A percentile compares a stretch with the other conserved stretches of the same genome.
These are phyloP conservation scores for Cerceris ruficornis DNA, from an alignment of 2,888 invertebrate species.

Conservation along the genomic window DNA sequence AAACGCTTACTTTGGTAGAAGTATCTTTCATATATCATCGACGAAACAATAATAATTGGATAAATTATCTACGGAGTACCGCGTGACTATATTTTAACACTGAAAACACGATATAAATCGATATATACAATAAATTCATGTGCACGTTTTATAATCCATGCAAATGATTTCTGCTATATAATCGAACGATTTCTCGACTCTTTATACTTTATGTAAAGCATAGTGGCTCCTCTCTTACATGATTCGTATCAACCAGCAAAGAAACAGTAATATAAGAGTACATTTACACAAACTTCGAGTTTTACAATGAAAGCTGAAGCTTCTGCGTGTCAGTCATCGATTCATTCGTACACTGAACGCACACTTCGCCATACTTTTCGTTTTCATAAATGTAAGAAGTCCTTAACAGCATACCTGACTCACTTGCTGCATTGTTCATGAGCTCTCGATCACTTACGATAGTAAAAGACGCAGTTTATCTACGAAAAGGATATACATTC, in stretches of 20 bases:
- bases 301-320: too few species aligned
- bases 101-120: slow-evolving; percentile 26
- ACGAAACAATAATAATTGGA: slow-evolving; percentile 13
- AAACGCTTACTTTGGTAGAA: slow-evolving; percentile 43
- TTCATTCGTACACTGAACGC: too few species aligned
- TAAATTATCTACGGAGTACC: slow-evolving; percentile 25
- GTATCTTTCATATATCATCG: slow-evolving; percentile 28
- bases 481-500: slow-evolving; percentile 88
- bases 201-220: too few species aligned
- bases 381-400: too few species aligned
- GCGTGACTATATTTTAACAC: slow-evolving; percentile 21
- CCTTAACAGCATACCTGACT: not conserved
- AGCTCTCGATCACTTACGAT: too few species aligned
- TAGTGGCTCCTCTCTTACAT: too few species aligned
- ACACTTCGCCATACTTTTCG: too few species aligned
- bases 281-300: too few species aligned
- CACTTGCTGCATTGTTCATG: slow-evolving; percentile 3
- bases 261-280: too few species aligned
- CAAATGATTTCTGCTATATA: not conserved
- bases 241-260: too few species aligned
- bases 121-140: slow-evolving; percentile 45
- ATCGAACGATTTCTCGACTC: not conserved
- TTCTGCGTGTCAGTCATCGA: too few species aligned
- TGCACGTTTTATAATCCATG: slow-evolving; percentile 3
- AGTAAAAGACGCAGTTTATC: slow-evolving; percentile 47